Evolutionary conservation across 2,888 invertebrate species (phyloP).

Genomic region (Vesta saturnalis): DNA sequence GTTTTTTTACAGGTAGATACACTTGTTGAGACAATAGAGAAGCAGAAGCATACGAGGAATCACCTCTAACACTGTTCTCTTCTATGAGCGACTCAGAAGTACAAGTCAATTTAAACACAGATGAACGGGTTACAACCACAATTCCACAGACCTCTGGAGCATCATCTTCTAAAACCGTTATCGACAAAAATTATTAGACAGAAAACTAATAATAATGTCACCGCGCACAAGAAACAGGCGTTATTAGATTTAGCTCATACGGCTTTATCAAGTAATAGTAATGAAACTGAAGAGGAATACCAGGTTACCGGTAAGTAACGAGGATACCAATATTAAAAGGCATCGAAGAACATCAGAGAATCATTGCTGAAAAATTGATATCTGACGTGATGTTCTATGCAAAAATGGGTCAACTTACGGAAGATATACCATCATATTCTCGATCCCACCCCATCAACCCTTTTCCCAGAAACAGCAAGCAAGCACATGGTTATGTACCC

Average conservation of each 20-base stretch:
- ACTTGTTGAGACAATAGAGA: too few species aligned
- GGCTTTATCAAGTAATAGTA: neutral
- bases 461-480: neutral
- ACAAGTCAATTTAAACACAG: too few species aligned
- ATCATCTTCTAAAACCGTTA: neutral
- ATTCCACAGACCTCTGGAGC: neutral
- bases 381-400: constrained; percentile 2
- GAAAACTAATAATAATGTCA: too few species aligned
- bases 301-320: neutral
- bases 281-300: too few species aligned
- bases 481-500: neutral
- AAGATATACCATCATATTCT: neutral
- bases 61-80: too few species aligned
- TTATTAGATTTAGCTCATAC: neutral
- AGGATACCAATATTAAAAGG: neutral
- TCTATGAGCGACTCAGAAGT: too few species aligned
- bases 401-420: neutral
- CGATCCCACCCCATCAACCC: neutral
- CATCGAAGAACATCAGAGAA: neutral
- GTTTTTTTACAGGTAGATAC: too few species aligned
- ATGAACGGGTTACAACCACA: neutral
- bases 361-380: constrained; percentile 8
- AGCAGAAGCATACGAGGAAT: too few species aligned
- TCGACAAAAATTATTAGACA: neutral
- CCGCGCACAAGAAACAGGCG: neutral